phyloP scores from a whole-genome alignment of 2,113 vertebrate genomes.

The Neolamprologus hecqui region DNA sequence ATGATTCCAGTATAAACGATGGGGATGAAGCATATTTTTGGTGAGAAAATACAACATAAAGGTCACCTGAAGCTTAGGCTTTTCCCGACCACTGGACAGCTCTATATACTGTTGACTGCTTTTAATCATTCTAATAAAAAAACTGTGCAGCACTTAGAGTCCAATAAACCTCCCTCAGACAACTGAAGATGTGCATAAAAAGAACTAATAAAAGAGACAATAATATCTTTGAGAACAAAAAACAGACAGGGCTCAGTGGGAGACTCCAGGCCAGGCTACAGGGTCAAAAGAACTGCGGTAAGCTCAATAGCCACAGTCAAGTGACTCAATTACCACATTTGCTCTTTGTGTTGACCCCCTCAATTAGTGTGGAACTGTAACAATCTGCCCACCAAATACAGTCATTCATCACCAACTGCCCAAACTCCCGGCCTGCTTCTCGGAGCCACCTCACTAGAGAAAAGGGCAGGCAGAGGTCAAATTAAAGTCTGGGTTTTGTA shows the following conservation, averaged over 20 bases:
- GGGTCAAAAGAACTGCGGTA: slow-evolving; percentile 73
- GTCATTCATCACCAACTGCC: slow-evolving; percentile 94
- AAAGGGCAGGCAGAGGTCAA: slow-evolving; percentile 85
- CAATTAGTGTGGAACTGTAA: slow-evolving; percentile 95
- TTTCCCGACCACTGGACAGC: background rate
- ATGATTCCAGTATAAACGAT: background rate
- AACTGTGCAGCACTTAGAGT: background rate
- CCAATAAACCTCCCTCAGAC: background rate
- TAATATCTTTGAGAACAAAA: slow-evolving; percentile 48
- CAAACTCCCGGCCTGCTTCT: slow-evolving; percentile 79
- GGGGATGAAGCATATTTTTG: background rate
- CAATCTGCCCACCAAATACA: slow-evolving; percentile 89
- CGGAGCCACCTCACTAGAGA: slow-evolving; percentile 65
- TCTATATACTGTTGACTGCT: background rate
- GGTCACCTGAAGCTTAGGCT: background rate
- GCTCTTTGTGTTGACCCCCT: slow-evolving; percentile 82
- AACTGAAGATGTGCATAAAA: background rate
- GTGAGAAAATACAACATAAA: background rate
- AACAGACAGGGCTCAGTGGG: slow-evolving; percentile 12
- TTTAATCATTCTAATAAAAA: background rate
- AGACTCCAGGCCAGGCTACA: slow-evolving; percentile 63
- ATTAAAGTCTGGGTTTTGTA: slow-evolving; percentile 79
- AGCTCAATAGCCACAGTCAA: slow-evolving; percentile 83
- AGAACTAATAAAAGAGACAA: background rate
- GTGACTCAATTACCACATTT: slow-evolving; percentile 88